phyloP scores from a whole-genome alignment of 2,113 vertebrate genomes.

The Sula dactylatra region DNA sequence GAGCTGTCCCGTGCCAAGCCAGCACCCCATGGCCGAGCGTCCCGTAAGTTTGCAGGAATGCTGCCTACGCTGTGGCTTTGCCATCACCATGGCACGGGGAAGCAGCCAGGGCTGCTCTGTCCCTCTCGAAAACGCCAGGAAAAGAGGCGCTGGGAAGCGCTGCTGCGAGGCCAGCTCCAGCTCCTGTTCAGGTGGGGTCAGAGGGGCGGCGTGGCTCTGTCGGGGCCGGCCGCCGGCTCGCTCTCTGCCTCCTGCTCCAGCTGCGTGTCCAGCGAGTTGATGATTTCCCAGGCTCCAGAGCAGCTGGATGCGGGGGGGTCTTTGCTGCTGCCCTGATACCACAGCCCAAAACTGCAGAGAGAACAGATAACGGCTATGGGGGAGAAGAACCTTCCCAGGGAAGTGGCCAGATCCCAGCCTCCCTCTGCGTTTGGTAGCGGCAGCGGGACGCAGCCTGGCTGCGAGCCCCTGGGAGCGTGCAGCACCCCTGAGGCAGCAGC shows the following conservation, averaged over 20 bases:
- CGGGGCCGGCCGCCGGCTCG: fast-evolving
- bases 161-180: background rate
- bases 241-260: background rate
- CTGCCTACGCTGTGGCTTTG: background rate
- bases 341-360: constrained; percentile 84
- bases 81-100: fast-evolving
- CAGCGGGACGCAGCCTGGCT: background rate
- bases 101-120: fast-evolving
- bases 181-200: background rate
- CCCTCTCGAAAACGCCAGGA: fast-evolving
- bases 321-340: constrained; percentile 73
- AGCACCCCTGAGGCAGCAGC: background rate
- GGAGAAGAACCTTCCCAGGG: background rate
- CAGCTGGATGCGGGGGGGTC: constrained; percentile 53
- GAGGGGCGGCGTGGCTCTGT: background rate
- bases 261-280: constrained; percentile 64
- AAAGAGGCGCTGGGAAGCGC: background rate
- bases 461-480: fast-evolving
- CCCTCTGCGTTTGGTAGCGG: background rate
- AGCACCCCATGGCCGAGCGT: background rate
- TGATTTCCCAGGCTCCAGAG: constrained; percentile 83
- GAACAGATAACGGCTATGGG: background rate
- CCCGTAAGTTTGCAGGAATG: background rate
- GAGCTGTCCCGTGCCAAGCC: background rate
- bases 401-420: background rate